These are phyloP conservation scores for Felis catus DNA, from an alignment of 2,113 vertebrate genomes.

Conservation along the genomic window F.catus_Fca126_mat1.0 CM031414.1:101164001-101164500, in stretches of 20 bases:
- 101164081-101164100: slow-evolving; percentile 87
- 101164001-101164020: neutral
- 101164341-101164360: neutral
- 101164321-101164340: slow-evolving; percentile 30
- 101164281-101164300: neutral
- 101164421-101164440: neutral
- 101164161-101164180: slow-evolving; percentile 91
- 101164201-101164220: neutral
- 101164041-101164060: neutral
- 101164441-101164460: neutral
- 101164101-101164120: slow-evolving; percentile 91
- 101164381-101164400: neutral
- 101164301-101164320: neutral
- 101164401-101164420: neutral
- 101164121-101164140: slow-evolving; percentile 91
- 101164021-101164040: neutral
- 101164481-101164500: neutral
- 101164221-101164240: neutral
- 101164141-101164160: slow-evolving; percentile 92
- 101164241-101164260: slow-evolving; percentile 14
- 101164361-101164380: neutral
- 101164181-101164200: slow-evolving; percentile 90
- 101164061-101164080: slow-evolving; percentile 26
- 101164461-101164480: neutral
- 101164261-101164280: slow-evolving; percentile 2